phyloP scores from a whole-genome alignment of 1,140 invertebrate species.

The Heliconius melpomene region DNA sequence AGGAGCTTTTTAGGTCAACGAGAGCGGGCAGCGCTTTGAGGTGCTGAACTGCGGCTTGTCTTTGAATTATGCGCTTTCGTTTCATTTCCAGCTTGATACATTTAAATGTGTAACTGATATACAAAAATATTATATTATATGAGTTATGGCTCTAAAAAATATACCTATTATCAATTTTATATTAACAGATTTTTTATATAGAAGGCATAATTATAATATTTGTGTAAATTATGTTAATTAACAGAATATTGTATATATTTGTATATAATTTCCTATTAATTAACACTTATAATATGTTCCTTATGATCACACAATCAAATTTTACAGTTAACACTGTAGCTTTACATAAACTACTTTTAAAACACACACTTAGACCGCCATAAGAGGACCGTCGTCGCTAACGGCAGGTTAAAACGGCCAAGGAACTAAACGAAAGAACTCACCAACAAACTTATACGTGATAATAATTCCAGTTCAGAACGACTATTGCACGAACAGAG shows the following conservation, averaged over 20 bases:
- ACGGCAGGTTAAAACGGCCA: neutral
- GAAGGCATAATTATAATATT: neutral
- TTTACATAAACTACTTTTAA: neutral
- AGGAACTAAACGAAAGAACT: slow-evolving; percentile 17
- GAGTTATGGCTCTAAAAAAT: too few relatives aligned
- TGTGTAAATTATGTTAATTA: neutral
- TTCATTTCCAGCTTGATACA: neutral
- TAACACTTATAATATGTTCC: too few relatives aligned
- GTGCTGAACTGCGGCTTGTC: slow-evolving; percentile 26
- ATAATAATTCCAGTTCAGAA: slow-evolving; percentile 30
- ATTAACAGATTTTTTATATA: too few relatives aligned
- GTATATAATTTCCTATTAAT: neutral
- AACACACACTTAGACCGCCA: neutral
- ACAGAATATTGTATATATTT: neutral
- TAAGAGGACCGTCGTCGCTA: neutral
- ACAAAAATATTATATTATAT: too few relatives aligned
- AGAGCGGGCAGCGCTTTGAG: slow-evolving; percentile 26
- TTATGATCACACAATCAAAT: too few relatives aligned
- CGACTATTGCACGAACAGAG: slow-evolving; percentile 26
- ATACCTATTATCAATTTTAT: too few relatives aligned
- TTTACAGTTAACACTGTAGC: too few relatives aligned
- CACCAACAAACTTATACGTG: slow-evolving; percentile 23
- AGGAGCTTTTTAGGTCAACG: slow-evolving; percentile 25
- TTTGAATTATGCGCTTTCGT: slow-evolving; percentile 27
- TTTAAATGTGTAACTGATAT: slow-evolving; percentile 16